A percentile compares a stretch with the other conserved stretches of the same genome.
Conservation (phyloP, 2,888 invertebrate genomes). For the Leuctra nigra region DNA sequence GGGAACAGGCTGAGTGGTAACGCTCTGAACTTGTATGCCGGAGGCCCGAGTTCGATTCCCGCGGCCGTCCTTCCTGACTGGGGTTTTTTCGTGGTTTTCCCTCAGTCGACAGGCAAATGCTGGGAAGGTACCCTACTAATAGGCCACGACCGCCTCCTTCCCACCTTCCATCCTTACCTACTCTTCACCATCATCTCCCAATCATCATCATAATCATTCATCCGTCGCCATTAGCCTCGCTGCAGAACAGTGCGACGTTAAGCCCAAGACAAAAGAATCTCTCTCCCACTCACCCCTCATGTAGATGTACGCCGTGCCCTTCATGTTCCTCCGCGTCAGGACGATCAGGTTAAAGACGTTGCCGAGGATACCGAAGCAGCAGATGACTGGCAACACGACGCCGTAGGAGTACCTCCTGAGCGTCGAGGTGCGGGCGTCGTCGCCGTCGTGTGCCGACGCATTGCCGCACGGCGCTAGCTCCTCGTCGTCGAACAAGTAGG, state of each 20-base stretch:
- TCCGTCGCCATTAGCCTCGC: neutral
- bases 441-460: constrained; percentile 32
- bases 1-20: too few relatives aligned
- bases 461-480: constrained; percentile 18
- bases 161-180: neutral
- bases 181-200: neutral
- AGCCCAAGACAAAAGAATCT: neutral
- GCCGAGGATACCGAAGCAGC: constrained; percentile 65
- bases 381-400: constrained; percentile 60
- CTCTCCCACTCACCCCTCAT: constrained; percentile 56
- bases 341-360: constrained; percentile 73
- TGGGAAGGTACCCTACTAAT: too few relatives aligned
- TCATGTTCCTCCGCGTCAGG: constrained; percentile 67
- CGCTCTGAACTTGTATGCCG: too few relatives aligned
- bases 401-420: constrained; percentile 57
- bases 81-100: too few relatives aligned
- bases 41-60: too few relatives aligned
- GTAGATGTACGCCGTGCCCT: constrained; percentile 73
- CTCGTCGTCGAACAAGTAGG: constrained; percentile 16
- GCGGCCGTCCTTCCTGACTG: too few relatives aligned
- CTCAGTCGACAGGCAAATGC: too few relatives aligned
- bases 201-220: neutral
- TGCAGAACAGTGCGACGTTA: too few relatives aligned
- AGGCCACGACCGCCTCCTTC: too few relatives aligned
- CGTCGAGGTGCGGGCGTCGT: constrained; percentile 53